Evolutionary conservation across 1,140 invertebrate species (phyloP), one percentile per base, ranked within the genome.

Genomic region (Monochamus saltuarius): DNA sequence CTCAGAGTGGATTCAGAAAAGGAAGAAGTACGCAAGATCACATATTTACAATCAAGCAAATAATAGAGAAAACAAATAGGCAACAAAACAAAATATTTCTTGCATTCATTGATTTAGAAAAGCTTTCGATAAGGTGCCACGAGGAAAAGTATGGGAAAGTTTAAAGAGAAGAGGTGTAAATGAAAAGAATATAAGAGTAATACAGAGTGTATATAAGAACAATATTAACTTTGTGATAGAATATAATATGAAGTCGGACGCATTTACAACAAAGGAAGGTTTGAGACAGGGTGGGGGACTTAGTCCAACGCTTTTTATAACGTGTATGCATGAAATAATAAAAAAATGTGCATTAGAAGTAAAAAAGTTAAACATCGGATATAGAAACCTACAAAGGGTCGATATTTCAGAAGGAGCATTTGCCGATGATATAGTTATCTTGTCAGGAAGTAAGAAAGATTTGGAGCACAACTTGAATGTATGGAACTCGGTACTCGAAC

Each of bases 21-120:
- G 40, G 40, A 13, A 13, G n/a, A 42, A 42, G 40, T 42, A 42
- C 16, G 7, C 40, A 42, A 17, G 40, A 42, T 42, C 40, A 42
- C 40, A 42, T 42, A 42, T 42, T 17, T 4, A 13, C 40, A 3
- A 13, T 42, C 16, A 42, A 42, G 16, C 40, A 42, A 42, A 42
- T 42, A 42, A 17, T 17, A 13, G 40, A n/a, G n/a, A 42, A 42
- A 42, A 42, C n/a, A 2, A 13, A 42, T 7, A 13, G 2, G 16
- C 2, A 13, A 13, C n/a, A 13, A 17, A 42, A 13, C 4, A 42
- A 42, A 17, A 42, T 13, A 42, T 42, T 13, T 42, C n/a, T 42
- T 2, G n/a, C n/a, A 13, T 42, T 42, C 7, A 42, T 42, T 42
- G 40, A 42, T 17, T 13, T 42, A 17, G 40, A 42, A 13, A 42